These are phyloP conservation scores for Scaptomyza pallida DNA, from an alignment of 1,140 invertebrate genomes.

Conservation along the genomic window DNA sequence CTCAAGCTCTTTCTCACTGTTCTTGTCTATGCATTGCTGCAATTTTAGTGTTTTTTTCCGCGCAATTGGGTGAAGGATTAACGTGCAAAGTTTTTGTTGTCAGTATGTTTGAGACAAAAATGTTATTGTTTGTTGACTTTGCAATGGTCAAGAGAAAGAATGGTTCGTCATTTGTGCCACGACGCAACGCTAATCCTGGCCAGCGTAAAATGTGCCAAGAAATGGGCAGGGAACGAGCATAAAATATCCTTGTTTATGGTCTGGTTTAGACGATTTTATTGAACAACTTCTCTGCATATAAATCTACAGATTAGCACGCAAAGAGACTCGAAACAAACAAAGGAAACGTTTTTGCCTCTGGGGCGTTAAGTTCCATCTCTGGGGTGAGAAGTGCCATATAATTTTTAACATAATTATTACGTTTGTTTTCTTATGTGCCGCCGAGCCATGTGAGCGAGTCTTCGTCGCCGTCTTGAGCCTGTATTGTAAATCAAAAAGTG, in stretches of 20 bases:
- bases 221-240: slow-evolving; percentile 57
- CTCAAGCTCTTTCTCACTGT: slow-evolving; percentile 7
- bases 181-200: slow-evolving; percentile 58
- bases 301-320: slow-evolving; percentile 78
- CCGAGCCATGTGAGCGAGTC: slow-evolving; percentile 48
- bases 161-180: slow-evolving; percentile 25
- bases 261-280: slow-evolving; percentile 83
- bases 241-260: slow-evolving; percentile 82
- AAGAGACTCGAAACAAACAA: slow-evolving; percentile 29
- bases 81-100: slow-evolving; percentile 49
- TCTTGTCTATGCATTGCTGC: not conserved
- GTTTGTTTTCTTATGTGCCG: slow-evolving; percentile 69
- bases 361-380: slow-evolving; percentile 21
- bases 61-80: slow-evolving; percentile 50
- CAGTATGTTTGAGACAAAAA: slow-evolving; percentile 15
- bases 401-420: slow-evolving; percentile 83
- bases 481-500: slow-evolving; percentile 38
- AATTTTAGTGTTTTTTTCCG: slow-evolving; percentile 44
- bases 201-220: slow-evolving; percentile 48
- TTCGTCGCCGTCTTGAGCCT: slow-evolving; percentile 13
- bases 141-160: slow-evolving; percentile 43
- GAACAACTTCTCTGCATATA: slow-evolving; percentile 83
- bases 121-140: slow-evolving; percentile 29
- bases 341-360: slow-evolving; percentile 18
- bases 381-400: slow-evolving; percentile 81